Evolutionary conservation across 92 coral and sea anemone genomes (phyloP).

Genomic region (Micromussa lordhowensis): DNA sequence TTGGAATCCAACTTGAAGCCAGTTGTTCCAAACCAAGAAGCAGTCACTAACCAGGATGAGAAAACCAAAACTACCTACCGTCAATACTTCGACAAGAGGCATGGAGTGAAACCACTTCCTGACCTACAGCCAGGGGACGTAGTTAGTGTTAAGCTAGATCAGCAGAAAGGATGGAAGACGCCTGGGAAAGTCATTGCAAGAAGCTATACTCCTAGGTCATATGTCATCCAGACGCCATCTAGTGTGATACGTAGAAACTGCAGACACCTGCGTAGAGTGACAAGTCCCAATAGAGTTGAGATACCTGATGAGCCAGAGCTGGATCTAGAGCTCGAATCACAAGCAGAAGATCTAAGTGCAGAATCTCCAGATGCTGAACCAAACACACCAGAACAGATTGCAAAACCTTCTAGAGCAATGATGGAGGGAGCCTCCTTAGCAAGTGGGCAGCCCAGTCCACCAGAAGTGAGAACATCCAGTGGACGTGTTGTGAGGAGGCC

Average conservation of each 20-base stretch:
- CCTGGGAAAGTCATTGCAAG: no score
- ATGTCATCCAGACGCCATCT: constrained; percentile 14
- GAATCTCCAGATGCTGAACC: no score
- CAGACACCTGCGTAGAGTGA: constrained; percentile 36
- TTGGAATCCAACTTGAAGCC: constrained; percentile 19
- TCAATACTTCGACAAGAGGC: no score
- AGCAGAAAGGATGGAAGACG: constrained; percentile 33
- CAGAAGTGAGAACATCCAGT: no score
- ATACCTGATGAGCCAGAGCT: not conserved
- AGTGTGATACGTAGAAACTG: constrained; percentile 47
- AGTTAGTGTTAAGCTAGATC: constrained; percentile 34
- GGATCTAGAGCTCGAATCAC: not conserved
- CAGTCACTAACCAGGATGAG: not conserved
- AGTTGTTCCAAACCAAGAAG: not conserved
- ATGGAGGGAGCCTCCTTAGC: no score
- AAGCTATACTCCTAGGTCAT: constrained; percentile 23
- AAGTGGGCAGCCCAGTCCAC: no score
- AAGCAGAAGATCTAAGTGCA: no score
- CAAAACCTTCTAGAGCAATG: no score
- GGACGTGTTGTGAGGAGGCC: no score
- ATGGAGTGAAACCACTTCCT: no score
- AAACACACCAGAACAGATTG: no score
- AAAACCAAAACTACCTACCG: no score
- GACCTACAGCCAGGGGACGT: constrained; percentile 36
- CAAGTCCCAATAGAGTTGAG: not conserved